These are phyloP conservation scores for Margarornis squamiger DNA, from an alignment of 2,797 vertebrate species.

Conservation along the genomic window DNA sequence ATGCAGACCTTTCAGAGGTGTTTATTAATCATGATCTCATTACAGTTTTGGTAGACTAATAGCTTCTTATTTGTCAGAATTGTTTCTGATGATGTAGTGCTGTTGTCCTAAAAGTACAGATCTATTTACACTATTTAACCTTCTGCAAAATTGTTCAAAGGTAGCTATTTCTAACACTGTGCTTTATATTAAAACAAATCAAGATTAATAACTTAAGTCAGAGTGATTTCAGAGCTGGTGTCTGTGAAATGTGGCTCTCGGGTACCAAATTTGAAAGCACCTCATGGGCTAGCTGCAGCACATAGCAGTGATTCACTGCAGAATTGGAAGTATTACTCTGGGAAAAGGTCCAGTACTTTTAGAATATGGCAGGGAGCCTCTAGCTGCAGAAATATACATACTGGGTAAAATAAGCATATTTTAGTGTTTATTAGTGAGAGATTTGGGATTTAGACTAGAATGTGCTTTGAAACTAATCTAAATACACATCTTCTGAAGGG, in stretches of 20 bases:
- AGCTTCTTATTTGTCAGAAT: constrained; percentile 74
- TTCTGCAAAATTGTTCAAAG: constrained; percentile 52
- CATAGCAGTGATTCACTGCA: not conserved
- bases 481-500: constrained; percentile 11
- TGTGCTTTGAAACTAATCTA: constrained; percentile 1
- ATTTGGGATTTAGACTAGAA: constrained; percentile 17
- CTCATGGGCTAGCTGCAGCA: not conserved
- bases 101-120: constrained; percentile 54
- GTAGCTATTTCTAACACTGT: not conserved
- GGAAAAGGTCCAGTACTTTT: not conserved
- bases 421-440: constrained; percentile 19
- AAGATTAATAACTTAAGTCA: not conserved
- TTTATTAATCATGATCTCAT: constrained; percentile 82
- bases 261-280: not conserved
- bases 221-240: not conserved
- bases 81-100: constrained; percentile 67
- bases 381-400: constrained; percentile 1
- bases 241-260: not conserved
- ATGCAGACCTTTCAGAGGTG: constrained; percentile 72
- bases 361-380: not conserved
- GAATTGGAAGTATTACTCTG: not conserved
- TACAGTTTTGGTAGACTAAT: constrained; percentile 73
- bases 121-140: constrained; percentile 64
- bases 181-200: not conserved
- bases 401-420: constrained; percentile 25